Evolutionary conservation across 2,113 vertebrate genomes (phyloP).

Genomic region (Pedionomus torquatus): DNA sequence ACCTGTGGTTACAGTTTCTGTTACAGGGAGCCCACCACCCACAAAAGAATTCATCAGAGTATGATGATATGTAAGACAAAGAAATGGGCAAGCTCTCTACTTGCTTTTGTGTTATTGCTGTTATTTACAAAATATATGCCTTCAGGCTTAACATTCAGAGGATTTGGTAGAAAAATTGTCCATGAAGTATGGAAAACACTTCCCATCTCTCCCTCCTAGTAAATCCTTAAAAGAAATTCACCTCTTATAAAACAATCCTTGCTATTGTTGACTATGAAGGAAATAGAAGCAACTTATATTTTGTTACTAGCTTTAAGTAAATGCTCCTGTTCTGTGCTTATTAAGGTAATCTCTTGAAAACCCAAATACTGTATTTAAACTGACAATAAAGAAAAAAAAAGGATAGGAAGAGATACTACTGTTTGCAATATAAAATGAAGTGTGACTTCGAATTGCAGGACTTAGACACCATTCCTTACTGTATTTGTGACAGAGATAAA

Average conservation of each 20-base stretch:
- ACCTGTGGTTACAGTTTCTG: not conserved
- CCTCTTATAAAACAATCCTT: not conserved
- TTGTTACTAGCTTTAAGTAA: not conserved
- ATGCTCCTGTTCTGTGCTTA: not conserved
- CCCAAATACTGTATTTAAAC: not conserved
- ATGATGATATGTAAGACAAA: not conserved
- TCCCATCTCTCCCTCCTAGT: not conserved
- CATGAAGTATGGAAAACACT: not conserved
- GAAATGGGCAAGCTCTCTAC: not conserved
- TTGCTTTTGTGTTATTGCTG: not conserved
- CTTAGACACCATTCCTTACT: no score
- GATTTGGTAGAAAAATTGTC: not conserved
- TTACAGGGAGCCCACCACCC: not conserved
- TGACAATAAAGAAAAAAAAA: not conserved
- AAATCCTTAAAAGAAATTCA: not conserved
- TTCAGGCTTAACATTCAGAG: not conserved
- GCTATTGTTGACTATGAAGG: not conserved
- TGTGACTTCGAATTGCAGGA: no score
- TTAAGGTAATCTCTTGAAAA: not conserved
- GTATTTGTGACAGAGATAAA: no score
- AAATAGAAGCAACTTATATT: not conserved
- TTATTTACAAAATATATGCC: not conserved
- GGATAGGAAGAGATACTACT: not conserved
- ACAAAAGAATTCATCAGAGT: not conserved
- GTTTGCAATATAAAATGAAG: not conserved